A percentile compares a stretch with the other conserved stretches of the same genome.
phyloP scores from a whole-genome alignment of 2,888 invertebrate species.

The Scaptodrosophila latifasciaeformis region DNA sequence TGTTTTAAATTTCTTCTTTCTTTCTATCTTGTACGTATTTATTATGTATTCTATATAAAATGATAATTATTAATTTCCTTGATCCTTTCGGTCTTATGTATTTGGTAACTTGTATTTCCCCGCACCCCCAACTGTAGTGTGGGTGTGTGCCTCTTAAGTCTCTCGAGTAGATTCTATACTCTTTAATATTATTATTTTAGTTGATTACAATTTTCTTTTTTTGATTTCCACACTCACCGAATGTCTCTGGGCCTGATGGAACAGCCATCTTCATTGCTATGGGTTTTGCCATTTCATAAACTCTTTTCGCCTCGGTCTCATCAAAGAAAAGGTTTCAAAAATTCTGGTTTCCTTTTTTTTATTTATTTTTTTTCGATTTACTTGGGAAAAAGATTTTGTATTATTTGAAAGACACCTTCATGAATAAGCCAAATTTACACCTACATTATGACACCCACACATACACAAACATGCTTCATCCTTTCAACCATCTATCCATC shows the following conservation, averaged over 20 bases:
- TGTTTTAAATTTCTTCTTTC: constrained; percentile 22
- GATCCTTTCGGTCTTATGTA: no score
- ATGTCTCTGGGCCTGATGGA: no score
- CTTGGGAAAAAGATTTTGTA: background rate
- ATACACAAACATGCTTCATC: constrained; percentile 21
- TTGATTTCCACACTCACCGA: no score
- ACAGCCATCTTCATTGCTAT: no score
- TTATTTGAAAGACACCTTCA: background rate
- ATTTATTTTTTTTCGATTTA: constrained; percentile 13
- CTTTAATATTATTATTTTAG: background rate
- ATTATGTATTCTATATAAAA: no score
- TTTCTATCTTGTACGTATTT: no score
- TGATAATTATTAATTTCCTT: no score
- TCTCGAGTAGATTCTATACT: constrained; percentile 11
- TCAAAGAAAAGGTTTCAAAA: no score
- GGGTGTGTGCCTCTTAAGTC: background rate
- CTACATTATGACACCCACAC: constrained; percentile 24
- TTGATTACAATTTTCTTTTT: constrained; percentile 1
- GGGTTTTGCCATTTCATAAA: no score
- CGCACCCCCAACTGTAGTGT: no score
- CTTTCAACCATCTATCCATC: constrained; percentile 14
- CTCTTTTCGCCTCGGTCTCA: no score
- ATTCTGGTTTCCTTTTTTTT: constrained; percentile 21
- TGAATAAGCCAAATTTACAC: constrained; percentile 29
- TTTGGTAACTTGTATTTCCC: constrained; percentile 12